Evolutionary conservation across 2,888 invertebrate genomes (phyloP).

Genomic region (Terebella lapidaria): DNA sequence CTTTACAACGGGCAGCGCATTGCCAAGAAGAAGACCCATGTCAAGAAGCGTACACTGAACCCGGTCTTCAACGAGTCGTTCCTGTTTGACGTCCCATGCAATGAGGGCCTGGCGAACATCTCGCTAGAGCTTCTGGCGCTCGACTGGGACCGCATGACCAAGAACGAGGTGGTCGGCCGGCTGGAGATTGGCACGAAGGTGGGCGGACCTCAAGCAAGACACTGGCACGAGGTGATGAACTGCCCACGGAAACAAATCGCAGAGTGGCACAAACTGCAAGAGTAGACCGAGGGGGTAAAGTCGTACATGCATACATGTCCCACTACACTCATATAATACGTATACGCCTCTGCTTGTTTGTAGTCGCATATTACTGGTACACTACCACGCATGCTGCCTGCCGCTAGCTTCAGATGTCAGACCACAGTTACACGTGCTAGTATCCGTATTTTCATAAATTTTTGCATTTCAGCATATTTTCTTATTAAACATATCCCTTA

Average conservation of each 20-base stretch:
- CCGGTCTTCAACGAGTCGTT: slow-evolving; percentile 99
- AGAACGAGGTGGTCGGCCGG: slow-evolving; percentile 97
- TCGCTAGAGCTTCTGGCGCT: slow-evolving; percentile 82
- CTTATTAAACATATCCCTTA: too few species aligned
- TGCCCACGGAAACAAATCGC: slow-evolving; percentile 97
- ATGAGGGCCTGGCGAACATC: slow-evolving; percentile 69
- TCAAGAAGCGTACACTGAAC: slow-evolving; percentile 93
- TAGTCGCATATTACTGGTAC: too few species aligned
- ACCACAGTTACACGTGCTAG: too few species aligned
- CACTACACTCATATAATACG: not conserved
- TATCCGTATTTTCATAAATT: too few species aligned
- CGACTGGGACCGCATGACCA: slow-evolving; percentile 97
- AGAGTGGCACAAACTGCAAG: slow-evolving; percentile 93
- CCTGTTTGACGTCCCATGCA: slow-evolving; percentile 88
- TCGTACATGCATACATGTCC: not conserved
- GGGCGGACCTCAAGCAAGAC: slow-evolving; percentile 51
- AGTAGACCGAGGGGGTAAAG: slow-evolving; percentile 24
- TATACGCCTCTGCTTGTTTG: too few species aligned
- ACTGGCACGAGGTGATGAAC: slow-evolving; percentile 96
- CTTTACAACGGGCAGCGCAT: slow-evolving; percentile 95
- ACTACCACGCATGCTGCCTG: too few species aligned
- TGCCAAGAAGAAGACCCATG: slow-evolving; percentile 98
- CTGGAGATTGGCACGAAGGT: slow-evolving; percentile 76
- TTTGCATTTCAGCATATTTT: too few species aligned
- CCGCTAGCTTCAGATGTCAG: too few species aligned